Conservation (phyloP, 2,888 invertebrate species). For the Orgyia antiqua region DNA sequence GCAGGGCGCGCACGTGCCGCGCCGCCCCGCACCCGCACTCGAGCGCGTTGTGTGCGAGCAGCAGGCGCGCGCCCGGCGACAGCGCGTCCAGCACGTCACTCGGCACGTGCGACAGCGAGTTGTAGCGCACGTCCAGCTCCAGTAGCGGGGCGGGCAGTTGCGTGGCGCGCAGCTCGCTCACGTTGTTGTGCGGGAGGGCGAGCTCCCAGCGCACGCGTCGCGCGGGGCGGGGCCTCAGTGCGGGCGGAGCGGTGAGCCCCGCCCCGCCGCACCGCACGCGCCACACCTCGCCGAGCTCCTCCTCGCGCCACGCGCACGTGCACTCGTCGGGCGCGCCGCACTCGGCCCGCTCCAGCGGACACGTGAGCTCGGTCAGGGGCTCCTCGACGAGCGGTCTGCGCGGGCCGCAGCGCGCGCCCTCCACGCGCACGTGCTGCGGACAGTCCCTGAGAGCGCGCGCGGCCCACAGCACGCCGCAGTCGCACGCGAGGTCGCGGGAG, state of each 20-base stretch:
- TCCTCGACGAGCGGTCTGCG: constrained; percentile 2
- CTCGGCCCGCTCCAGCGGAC: background rate
- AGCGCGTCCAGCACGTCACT: constrained; percentile 5
- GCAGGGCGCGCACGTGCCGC: background rate
- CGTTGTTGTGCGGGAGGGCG: constrained; percentile 11
- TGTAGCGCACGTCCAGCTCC: constrained; percentile 16
- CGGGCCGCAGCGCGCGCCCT: background rate
- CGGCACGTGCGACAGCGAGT: constrained; percentile 4
- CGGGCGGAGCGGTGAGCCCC: background rate
- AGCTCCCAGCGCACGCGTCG: constrained; percentile 10
- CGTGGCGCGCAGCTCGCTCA: too few species aligned
- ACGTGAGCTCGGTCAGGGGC: constrained; percentile 1
- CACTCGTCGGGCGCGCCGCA: constrained; percentile 1
- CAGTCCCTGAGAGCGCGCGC: constrained; percentile 6
- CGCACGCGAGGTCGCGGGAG: constrained; percentile 11
- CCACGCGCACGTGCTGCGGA: constrained; percentile 4
- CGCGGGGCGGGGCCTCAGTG: background rate
- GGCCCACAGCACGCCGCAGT: constrained; percentile 13
- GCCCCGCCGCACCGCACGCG: background rate
- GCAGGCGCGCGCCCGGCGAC: constrained; percentile 1
- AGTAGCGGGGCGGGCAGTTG: constrained; percentile 1
- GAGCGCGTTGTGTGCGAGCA: constrained; percentile 12
- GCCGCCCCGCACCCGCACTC: constrained; percentile 9
- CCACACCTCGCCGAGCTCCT: background rate
- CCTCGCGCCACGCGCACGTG: background rate